Evolutionary conservation across 2,888 invertebrate genomes (phyloP).

Genomic region (Acanthosepion pharaonis): DNA sequence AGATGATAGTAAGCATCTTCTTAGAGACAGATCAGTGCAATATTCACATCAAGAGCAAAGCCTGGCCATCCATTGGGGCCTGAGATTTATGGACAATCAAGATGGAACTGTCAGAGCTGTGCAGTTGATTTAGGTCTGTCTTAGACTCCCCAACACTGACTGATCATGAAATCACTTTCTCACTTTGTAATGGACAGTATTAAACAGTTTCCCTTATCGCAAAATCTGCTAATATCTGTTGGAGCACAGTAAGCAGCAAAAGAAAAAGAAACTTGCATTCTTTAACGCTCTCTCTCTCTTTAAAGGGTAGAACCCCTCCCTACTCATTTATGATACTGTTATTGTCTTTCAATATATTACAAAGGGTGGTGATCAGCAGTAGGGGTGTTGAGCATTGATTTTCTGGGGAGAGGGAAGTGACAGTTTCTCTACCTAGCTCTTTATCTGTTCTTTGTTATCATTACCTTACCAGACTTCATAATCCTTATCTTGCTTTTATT

Average conservation of each 20-base stretch:
- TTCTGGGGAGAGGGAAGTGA: neutral
- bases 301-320: neutral
- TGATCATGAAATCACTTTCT: neutral
- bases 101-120: neutral
- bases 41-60: neutral
- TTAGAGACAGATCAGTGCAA: neutral
- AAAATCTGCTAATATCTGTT: neutral
- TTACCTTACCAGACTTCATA: neutral
- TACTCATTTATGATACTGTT: neutral
- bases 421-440: neutral
- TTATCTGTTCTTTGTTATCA: no score
- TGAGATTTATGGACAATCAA: constrained; percentile 12
- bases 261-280: neutral
- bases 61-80: neutral
- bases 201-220: neutral
- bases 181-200: neutral
- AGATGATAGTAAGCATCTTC: neutral
- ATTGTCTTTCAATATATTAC: constrained; percentile 11
- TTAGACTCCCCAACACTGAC: neutral
- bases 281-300: neutral
- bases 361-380: neutral
- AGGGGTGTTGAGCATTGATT: neutral
- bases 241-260: neutral
- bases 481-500: neutral
- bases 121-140: neutral